Evolutionary conservation across 2,888 invertebrate species (phyloP).

Genomic region (Catocala sponsa): DNA sequence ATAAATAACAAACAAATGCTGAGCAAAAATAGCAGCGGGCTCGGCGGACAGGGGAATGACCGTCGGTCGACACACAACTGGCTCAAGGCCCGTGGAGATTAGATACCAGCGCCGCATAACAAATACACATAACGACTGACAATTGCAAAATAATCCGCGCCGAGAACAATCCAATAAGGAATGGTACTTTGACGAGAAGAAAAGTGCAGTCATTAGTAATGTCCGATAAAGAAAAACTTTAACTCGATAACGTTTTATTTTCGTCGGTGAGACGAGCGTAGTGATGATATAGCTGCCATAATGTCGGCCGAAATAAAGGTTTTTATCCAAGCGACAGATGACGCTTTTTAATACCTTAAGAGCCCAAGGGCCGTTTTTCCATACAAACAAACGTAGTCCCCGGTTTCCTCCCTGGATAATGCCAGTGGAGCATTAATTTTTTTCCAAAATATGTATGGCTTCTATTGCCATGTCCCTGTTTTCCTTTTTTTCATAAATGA

Average conservation of each 20-base stretch:
- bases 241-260: neutral
- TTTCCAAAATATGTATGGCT: no score
- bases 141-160: slow-evolving; percentile 74
- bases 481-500: no score
- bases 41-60: slow-evolving; percentile 80
- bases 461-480: no score
- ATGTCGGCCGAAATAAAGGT: no score
- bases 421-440: no score
- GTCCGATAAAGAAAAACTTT: neutral
- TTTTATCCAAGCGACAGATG: no score
- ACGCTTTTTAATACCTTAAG: no score
- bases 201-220: neutral
- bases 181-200: slow-evolving; percentile 6
- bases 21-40: slow-evolving; percentile 80
- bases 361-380: no score
- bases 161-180: slow-evolving; percentile 44
- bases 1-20: slow-evolving; percentile 82
- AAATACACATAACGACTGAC: slow-evolving; percentile 70
- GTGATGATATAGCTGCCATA: no score
- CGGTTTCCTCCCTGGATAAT: no score
- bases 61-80: slow-evolving; percentile 84
- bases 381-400: no score
- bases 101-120: slow-evolving; percentile 82
- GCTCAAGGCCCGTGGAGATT: slow-evolving; percentile 86
- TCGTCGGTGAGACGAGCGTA: no score